These are phyloP conservation scores for Apantesis nais DNA, from an alignment of 2,888 invertebrate genomes.

Conservation along the genomic window DNA sequence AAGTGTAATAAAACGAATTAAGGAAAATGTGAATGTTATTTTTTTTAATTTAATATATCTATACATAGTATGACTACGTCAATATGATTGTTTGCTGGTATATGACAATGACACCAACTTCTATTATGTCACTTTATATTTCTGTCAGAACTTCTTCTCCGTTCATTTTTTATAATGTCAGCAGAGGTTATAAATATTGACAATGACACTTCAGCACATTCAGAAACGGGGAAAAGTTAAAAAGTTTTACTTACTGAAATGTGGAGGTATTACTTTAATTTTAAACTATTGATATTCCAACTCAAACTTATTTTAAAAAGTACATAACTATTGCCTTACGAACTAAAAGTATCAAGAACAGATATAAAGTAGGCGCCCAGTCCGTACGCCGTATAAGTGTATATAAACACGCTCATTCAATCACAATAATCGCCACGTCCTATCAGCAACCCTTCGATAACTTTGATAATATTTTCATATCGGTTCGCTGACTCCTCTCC, in stretches of 20 bases:
- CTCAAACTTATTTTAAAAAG: constrained; percentile 8
- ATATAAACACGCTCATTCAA: constrained; percentile 44
- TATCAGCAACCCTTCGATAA: constrained; percentile 47
- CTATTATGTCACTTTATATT: too few relatives aligned
- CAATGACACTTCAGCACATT: not conserved
- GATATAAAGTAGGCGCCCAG: constrained; percentile 5
- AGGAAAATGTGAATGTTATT: too few relatives aligned
- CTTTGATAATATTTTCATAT: constrained; percentile 46
- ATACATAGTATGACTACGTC: too few relatives aligned
- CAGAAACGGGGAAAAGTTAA: not conserved
- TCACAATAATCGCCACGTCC: constrained; percentile 47
- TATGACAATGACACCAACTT: too few relatives aligned
- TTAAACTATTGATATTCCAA: not conserved
- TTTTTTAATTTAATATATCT: too few relatives aligned
- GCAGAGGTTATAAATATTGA: not conserved
- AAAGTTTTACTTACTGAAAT: not conserved
- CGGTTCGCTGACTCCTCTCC: constrained; percentile 33
- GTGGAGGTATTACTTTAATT: not conserved
- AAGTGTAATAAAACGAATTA: too few relatives aligned
- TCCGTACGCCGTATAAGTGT: constrained; percentile 17
- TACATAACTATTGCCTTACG: constrained; percentile 7
- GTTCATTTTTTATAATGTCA: too few relatives aligned
- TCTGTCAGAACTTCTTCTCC: too few relatives aligned
- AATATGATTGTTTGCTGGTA: too few relatives aligned
- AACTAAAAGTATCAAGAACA: constrained; percentile 14